These are phyloP conservation scores for Protobothrops flavoviridis DNA, from an alignment of 2,113 vertebrate genomes.

Conservation along the genomic window DNA sequence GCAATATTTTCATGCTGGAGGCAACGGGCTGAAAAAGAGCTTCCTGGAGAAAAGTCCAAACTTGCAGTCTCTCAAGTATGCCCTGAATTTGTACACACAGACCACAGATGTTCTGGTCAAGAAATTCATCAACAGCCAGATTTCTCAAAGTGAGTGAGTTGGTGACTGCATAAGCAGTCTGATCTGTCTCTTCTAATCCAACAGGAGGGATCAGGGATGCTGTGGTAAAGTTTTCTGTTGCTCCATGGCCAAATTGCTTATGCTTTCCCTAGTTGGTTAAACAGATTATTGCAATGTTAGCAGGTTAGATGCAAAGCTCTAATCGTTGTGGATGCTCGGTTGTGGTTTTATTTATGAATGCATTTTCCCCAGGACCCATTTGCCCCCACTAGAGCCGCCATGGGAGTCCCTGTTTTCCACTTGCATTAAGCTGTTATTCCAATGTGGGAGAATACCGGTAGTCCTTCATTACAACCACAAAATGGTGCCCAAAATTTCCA, in stretches of 20 bases:
- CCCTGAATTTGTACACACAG: constrained; percentile 97
- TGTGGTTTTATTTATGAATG: background rate
- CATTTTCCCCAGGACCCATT: background rate
- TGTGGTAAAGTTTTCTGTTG: background rate
- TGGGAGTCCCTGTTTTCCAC: background rate
- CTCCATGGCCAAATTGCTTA: background rate
- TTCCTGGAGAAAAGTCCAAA: constrained; percentile 97
- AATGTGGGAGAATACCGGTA: background rate
- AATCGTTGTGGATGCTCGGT: background rate
- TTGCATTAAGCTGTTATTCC: background rate
- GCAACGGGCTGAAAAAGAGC: constrained; percentile 95
- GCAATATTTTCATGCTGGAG: constrained; percentile 99
- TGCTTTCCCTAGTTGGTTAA: background rate
- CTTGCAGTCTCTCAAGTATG: constrained; percentile 91
- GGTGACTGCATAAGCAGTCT: background rate
- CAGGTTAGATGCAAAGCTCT: background rate
- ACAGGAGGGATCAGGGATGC: background rate
- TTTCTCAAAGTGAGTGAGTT: constrained; percentile 87
- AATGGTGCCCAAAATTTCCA: background rate
- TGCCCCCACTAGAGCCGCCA: background rate
- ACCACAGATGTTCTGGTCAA: constrained; percentile 96
- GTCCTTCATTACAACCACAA: background rate
- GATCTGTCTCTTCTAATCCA: background rate
- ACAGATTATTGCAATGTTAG: background rate
- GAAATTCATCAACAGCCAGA: constrained; percentile 96